Conservation (phyloP, 2,113 vertebrate species). For the Microtus oregoni region DNA sequence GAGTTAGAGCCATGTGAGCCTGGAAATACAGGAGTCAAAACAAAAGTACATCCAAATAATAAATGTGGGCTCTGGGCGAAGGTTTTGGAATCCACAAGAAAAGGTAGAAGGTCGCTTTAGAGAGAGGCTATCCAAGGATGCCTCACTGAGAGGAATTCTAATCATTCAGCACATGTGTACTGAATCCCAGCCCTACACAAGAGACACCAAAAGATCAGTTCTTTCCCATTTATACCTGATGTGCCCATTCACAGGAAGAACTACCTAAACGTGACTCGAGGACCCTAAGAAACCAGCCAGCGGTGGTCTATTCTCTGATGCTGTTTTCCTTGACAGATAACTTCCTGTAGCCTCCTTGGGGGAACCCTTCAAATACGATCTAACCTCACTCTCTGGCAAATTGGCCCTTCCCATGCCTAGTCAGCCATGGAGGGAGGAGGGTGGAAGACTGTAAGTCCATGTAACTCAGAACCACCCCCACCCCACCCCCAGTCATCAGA, state of each 20-base stretch:
- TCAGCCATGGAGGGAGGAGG: slow-evolving; percentile 56
- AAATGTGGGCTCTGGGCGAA: neutral
- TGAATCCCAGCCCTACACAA: neutral
- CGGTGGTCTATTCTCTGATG: neutral
- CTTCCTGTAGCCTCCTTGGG: slow-evolving; percentile 77
- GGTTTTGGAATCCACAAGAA: neutral
- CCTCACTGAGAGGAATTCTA: neutral
- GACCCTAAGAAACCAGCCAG: neutral
- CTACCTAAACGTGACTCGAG: neutral
- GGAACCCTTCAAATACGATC: slow-evolving; percentile 77
- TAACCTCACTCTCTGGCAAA: slow-evolving; percentile 40
- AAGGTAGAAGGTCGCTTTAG: neutral
- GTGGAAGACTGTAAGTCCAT: slow-evolving; percentile 21
- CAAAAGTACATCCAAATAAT: neutral
- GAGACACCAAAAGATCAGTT: neutral
- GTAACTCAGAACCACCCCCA: neutral
- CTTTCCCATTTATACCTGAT: neutral
- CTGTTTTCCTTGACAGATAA: slow-evolving; percentile 71
- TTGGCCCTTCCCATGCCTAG: slow-evolving; percentile 62
- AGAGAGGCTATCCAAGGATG: neutral
- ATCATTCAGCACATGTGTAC: neutral
- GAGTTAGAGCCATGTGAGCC: neutral
- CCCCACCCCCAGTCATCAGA: slow-evolving; percentile 44
- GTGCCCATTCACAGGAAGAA: slow-evolving; percentile 26
- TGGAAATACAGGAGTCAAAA: neutral